Base-by-base conservation (phyloP, 92 coral and sea anemone species). In the Epizoanthus rinbou region DNA sequence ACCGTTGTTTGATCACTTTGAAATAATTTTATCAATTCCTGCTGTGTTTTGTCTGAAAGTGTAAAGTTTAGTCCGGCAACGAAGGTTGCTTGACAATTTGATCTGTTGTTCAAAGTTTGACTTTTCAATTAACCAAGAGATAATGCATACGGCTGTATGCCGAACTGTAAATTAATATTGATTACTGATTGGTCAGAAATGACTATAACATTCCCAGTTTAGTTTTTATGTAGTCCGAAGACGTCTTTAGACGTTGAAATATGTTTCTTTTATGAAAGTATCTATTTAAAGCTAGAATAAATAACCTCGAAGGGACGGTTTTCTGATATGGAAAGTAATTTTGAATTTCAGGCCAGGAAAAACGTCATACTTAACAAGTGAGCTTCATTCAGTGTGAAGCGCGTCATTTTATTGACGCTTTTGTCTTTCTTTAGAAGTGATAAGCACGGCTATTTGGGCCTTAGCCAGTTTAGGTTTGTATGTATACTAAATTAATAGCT, bases 401-500 rank as follows among this genome's bases (percentile, higher is more conserved):
- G 22, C 76, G 76, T 43, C 76, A 70, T 39, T 69, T 37, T 71
- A 47, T 8, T 69, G 21, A n/a, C 16, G 35, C 35, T 18, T 31
- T 16, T 69, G 75, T n/a, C 39, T 71, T 47, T 71, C 57, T 71
- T 71, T 71, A 22, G 33, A 71, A 71, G 8, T 21, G 19, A n/a
- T 5, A 14, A 47, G 22, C 57, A n/a, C 57, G 35, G 0, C 57
- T 71, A 24, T 23, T 71, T 71, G 16, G 57, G 58, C 5, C 16
- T 45, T 45, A 13, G 16, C 31, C 15, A 3, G 21, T 28, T 15
- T 15, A 56, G 41, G 17, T 8, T 25, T 71, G 69, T 71, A 33
- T 71, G 28, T 70, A 14, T 75, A 75, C 56, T 21, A 57, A 56
- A 10, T 75, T 75, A 60, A 62, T 62, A 78, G 57, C 71, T 78